These are phyloP conservation scores for Caracal caracal DNA, from an alignment of 2,113 vertebrate species.

Conservation along the genomic window DNA sequence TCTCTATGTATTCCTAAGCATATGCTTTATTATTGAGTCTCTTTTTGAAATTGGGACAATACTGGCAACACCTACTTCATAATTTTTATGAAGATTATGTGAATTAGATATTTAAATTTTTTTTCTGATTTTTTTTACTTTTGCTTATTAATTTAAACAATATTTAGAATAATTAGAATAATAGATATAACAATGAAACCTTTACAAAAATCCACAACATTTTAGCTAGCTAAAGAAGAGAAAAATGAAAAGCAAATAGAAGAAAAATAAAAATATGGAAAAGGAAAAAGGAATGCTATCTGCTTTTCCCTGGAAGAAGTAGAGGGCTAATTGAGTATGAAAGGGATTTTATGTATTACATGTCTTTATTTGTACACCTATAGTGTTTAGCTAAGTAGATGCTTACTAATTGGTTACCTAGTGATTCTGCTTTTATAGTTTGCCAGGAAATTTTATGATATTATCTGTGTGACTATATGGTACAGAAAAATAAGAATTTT, in stretches of 20 bases:
- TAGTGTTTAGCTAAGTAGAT: not conserved
- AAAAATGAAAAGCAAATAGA: not conserved
- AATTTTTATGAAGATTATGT: not conserved
- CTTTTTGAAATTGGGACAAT: not conserved
- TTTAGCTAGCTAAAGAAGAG: not conserved
- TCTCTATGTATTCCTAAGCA: not conserved
- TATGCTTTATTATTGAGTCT: not conserved
- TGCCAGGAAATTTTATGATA: not conserved
- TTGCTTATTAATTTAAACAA: not conserved
- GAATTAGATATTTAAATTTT: not conserved
- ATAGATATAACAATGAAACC: not conserved
- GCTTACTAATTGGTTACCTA: not conserved
- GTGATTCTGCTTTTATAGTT: not conserved
- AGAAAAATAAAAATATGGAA: not conserved
- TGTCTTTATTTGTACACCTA: not conserved
- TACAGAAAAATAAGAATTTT: not conserved
- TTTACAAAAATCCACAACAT: not conserved
- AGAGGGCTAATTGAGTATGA: not conserved
- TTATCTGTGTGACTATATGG: not conserved
- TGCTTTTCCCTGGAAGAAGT: not conserved
- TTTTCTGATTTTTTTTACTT: not conserved
- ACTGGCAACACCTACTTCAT: not conserved
- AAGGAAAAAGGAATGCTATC: not conserved
- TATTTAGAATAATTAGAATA: not conserved
- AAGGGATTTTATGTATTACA: not conserved